Conservation (phyloP, 1,140 invertebrate species). For the Bombus breviceps region DNA sequence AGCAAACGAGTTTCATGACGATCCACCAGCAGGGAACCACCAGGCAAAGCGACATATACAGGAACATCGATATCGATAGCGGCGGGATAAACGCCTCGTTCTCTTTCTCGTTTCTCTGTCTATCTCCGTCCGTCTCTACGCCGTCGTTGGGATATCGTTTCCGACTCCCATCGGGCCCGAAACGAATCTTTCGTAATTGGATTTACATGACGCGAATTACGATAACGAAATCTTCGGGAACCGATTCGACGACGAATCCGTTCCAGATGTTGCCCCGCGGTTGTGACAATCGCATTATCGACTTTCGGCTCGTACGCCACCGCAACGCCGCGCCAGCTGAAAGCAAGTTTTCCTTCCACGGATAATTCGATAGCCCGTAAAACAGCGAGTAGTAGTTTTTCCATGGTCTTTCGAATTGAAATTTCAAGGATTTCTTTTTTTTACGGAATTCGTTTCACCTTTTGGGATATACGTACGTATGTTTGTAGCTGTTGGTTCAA, state of each 20-base stretch:
- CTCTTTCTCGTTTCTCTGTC: background rate
- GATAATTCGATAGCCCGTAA: conserved; percentile 23
- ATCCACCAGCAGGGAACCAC: conserved; percentile 13
- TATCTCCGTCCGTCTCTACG: background rate
- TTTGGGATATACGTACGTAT: background rate
- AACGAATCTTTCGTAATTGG: conserved; percentile 69
- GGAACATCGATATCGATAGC: conserved; percentile 65
- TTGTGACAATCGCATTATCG: conserved; percentile 50
- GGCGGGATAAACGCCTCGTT: conserved; percentile 46
- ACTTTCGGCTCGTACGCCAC: conserved; percentile 29
- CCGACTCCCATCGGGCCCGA: conserved; percentile 54
- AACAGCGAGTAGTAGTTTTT: background rate
- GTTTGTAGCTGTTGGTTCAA: background rate
- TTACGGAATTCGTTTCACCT: background rate
- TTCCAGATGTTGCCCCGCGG: conserved; percentile 44
- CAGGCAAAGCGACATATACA: conserved; percentile 19
- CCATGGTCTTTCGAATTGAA: background rate
- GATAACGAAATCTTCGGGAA: conserved; percentile 64
- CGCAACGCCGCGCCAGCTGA: background rate
- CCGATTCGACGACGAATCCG: conserved; percentile 43
- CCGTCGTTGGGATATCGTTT: conserved; percentile 55
- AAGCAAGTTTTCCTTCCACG: conserved; percentile 25
- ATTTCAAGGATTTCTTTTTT: background rate
- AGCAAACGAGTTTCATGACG: conserved; percentile 69
- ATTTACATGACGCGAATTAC: conserved; percentile 69